Percentiles rank a stretch among this genome's conserved stretches.
These are phyloP conservation scores for Phymatocera aterrima DNA, from an alignment of 2,888 invertebrate genomes.

Conservation along the genomic window DNA sequence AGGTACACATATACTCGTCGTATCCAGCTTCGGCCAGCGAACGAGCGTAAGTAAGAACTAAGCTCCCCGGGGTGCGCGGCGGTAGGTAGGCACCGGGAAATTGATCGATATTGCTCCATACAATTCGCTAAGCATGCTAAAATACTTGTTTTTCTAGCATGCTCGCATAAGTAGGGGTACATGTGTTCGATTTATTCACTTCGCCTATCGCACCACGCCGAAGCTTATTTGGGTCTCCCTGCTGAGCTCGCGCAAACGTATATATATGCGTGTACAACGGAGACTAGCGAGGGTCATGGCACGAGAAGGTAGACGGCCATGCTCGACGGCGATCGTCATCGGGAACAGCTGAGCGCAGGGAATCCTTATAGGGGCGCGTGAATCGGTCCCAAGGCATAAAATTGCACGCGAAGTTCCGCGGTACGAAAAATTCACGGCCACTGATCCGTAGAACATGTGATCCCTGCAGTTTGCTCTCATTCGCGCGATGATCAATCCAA, in stretches of 20 bases:
- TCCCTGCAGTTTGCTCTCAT: too few relatives aligned
- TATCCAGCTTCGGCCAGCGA: too few relatives aligned
- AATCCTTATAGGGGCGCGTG: too few relatives aligned
- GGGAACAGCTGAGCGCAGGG: too few relatives aligned
- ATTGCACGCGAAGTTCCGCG: too few relatives aligned
- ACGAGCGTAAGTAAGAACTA: background rate
- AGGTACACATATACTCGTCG: too few relatives aligned
- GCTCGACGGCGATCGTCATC: too few relatives aligned
- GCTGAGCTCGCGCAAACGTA: constrained; percentile 1
- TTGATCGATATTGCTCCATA: constrained; percentile 38
- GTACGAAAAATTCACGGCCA: too few relatives aligned
- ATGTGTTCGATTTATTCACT: constrained; percentile 31
- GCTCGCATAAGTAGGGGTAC: background rate
- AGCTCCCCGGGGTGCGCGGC: background rate
- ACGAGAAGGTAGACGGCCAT: background rate
- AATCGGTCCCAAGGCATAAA: too few relatives aligned
- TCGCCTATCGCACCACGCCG: background rate
- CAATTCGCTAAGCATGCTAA: constrained; percentile 39
- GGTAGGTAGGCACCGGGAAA: background rate
- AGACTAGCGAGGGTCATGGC: background rate
- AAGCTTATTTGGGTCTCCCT: background rate
- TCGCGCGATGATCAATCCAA: too few relatives aligned
- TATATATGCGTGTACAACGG: too few relatives aligned
- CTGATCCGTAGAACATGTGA: too few relatives aligned
- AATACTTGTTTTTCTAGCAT: constrained; percentile 31